phyloP scores from a whole-genome alignment of 2,113 vertebrate genomes.

The Neopipo cinnamomea region DNA sequence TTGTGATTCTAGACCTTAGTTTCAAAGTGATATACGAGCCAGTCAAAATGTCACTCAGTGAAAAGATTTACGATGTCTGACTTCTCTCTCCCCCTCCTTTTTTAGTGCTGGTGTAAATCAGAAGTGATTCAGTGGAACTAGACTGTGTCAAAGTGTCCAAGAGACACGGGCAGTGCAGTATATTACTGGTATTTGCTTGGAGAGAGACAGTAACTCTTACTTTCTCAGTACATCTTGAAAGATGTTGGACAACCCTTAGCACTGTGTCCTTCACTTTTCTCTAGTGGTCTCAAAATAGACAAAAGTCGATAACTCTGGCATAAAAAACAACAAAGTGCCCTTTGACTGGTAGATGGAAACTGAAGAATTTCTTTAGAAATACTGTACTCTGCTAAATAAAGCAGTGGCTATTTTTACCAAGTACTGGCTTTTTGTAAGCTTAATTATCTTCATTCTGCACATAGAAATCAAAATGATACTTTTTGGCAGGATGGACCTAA shows the following conservation, averaged over 20 bases:
- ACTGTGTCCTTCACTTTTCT: background rate
- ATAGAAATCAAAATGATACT: constrained; percentile 1
- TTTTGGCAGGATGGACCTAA: constrained; percentile 3
- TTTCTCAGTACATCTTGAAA: background rate
- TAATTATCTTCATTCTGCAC: constrained; percentile 22
- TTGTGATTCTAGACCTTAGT: background rate
- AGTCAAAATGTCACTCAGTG: constrained; percentile 21
- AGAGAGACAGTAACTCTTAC: background rate
- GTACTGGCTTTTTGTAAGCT: background rate
- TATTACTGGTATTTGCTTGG: background rate
- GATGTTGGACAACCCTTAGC: background rate
- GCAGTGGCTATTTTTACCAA: background rate
- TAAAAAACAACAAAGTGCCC: background rate
- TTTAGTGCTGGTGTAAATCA: constrained; percentile 25
- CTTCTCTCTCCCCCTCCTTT: background rate
- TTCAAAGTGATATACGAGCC: background rate
- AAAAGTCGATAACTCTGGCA: background rate
- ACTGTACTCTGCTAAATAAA: background rate
- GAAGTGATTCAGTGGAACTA: background rate
- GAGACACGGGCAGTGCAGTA: background rate
- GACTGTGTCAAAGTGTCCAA: background rate
- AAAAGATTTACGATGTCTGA: background rate
- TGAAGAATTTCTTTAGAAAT: background rate
- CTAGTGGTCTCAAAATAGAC: background rate
- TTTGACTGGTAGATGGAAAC: background rate